These are phyloP conservation scores for Centropus unirufus DNA, from an alignment of 2,113 vertebrate species.

Conservation along the genomic window DNA sequence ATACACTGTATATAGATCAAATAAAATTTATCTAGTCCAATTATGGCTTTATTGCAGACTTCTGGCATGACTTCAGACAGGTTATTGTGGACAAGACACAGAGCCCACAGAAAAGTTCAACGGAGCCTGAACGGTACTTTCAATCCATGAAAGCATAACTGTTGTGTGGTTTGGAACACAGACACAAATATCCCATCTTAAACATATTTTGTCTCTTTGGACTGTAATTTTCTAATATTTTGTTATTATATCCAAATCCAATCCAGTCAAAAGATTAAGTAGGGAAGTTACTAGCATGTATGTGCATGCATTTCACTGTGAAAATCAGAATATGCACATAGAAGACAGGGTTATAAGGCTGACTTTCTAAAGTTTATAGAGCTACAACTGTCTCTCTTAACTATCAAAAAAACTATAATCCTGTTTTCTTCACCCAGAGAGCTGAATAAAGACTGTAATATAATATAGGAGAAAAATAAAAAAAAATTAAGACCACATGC, in stretches of 20 bases:
- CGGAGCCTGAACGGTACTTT: not conserved
- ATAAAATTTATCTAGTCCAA: not conserved
- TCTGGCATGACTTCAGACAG: not conserved
- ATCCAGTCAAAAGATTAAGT: not conserved
- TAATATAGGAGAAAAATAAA: not conserved
- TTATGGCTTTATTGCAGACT: not conserved
- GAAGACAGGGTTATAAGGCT: not conserved
- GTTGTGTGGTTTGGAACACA: not conserved
- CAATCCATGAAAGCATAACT: not conserved
- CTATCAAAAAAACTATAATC: not conserved
- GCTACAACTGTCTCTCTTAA: not conserved
- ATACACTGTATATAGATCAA: not conserved
- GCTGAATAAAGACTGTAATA: not conserved
- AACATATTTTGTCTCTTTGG: not conserved
- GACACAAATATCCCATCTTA: not conserved
- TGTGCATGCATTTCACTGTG: not conserved
- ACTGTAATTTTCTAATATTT: not conserved
- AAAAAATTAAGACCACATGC: not conserved
- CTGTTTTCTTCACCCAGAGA: not conserved
- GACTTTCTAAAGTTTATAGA: not conserved
- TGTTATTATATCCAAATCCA: not conserved
- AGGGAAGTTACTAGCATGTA: not conserved
- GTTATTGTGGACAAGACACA: not conserved
- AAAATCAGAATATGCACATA: fast-evolving
- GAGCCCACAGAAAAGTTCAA: not conserved